These are phyloP conservation scores for Potamarius usumacintae DNA, from an alignment of 2,113 vertebrate genomes.

Conservation along the genomic window DNA sequence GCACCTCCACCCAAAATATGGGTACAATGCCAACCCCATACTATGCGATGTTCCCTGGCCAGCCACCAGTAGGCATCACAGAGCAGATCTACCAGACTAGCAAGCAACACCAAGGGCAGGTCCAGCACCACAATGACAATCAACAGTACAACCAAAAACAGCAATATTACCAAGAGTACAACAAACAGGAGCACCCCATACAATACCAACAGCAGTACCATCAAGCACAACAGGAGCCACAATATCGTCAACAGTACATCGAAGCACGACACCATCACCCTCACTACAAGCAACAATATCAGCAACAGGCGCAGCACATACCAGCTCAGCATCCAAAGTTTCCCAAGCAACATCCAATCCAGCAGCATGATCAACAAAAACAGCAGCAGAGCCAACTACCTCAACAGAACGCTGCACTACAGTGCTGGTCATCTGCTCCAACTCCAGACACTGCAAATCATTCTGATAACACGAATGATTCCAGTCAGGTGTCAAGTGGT, in stretches of 20 bases:
- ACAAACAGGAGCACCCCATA: slow-evolving; percentile 55
- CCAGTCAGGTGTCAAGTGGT: neutral
- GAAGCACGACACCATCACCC: slow-evolving; percentile 18
- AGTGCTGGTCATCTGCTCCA: slow-evolving; percentile 54
- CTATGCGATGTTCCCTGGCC: slow-evolving; percentile 76
- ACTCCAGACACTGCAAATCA: slow-evolving; percentile 15
- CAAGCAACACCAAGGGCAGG: slow-evolving; percentile 56
- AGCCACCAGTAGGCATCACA: slow-evolving; percentile 62
- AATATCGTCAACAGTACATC: slow-evolving; percentile 27
- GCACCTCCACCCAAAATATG: slow-evolving; percentile 77
- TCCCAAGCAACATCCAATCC: neutral
- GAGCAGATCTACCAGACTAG: slow-evolving; percentile 55
- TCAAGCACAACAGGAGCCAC: neutral
- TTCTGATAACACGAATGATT: slow-evolving; percentile 17
- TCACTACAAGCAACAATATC: slow-evolving; percentile 25
- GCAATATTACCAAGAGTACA: neutral
- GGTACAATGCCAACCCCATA: slow-evolving; percentile 69
- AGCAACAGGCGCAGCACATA: slow-evolving; percentile 16
- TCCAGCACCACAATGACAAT: slow-evolving; percentile 47
- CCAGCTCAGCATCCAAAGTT: slow-evolving; percentile 18
- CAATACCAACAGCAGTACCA: slow-evolving; percentile 41
- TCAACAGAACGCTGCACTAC: neutral
- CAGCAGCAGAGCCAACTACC: slow-evolving; percentile 33
- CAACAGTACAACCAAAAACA: slow-evolving; percentile 32
- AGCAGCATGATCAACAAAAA: slow-evolving; percentile 31